Evolutionary conservation across 2,797 vertebrate genomes (phyloP), one percentile per base, ranked within the genome.

Genomic region (Gallinago nigripennis): DNA sequence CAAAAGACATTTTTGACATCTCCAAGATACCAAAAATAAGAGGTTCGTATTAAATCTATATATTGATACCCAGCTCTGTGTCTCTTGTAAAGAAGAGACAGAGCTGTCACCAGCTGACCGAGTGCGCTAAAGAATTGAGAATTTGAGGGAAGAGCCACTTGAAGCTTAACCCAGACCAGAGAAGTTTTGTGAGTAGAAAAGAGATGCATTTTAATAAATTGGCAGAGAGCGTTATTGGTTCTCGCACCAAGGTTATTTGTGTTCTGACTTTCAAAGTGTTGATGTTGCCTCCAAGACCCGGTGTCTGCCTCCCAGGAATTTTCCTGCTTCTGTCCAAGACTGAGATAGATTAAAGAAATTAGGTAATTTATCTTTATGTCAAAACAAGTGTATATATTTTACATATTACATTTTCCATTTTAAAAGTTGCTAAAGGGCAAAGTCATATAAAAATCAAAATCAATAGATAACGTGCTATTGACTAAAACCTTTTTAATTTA

Each of bases 291-390:
- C 70, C 81, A 79, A 96, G 85, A 73, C 72, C n/a, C 4, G 6
- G 28, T 88, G 39, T 63, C 63, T 94, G 80, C 87, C 95, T 96
- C 91, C 56, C 48, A 94, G 87, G 89, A 90, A 73, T 94, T 94
- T 92, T 31, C 33, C 45, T 64, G 37, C 12, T 4, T 80, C 46
- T 92, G 50, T 91, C 63, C 51, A 76, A 90, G 51, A 14, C 63
- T 90, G 89, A 92, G 77, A 91, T 88, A 91, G 87, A 94, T 96
- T 91, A 82, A 51, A 92, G 80, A 96, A 95, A 92, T 90, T 63
- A 84, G 43, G 82, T 91, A 91, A 95, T 95, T 92, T 92, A 89
- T 96, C 91, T 95, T 94, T 79, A 73, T 91, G 94, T 95, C 95
- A 94, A 86, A 96, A 84, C 48, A 90, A 79, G 39, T 72, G 48